Evolutionary conservation across 2,888 invertebrate genomes (phyloP), one percentile per base, ranked within the genome.

Genomic region (Amphipyra berbera): DNA sequence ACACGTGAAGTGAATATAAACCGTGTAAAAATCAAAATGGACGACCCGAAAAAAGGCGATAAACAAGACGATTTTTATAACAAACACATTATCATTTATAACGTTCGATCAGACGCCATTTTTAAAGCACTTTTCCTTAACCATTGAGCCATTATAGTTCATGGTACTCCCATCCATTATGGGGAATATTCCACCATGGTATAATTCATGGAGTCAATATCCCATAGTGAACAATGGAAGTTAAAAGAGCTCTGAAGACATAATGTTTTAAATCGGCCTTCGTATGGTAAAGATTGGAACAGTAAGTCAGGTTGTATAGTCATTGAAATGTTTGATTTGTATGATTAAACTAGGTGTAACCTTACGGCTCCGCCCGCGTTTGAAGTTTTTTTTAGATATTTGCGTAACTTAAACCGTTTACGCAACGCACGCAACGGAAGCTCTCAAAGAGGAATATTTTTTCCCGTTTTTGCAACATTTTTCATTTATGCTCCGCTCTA

Each of bases 131-230:
- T 72, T 67, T 40, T 49, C 53, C 30, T 66, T 61, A 71, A 66
- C 69, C 56, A 38, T 53, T 42, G 15, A 41, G 47, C 72, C 61
- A 67, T 72, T 71, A 71, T 71, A 71, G 71, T 67, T 67, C 73
- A 72, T 56, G 71, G 71, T 58, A 41, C 30, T 48, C 46, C 37
- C 68, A 77, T 77, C 66, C 61, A 74, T 74, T 74, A 68, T 57
- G 50, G 37, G 42, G 27, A 66, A 67, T 66, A 61, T 49, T 60
- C 60, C 37, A 33, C 55, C 37, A 72, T 60, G 64, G 46, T 42
- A 46, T 67, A 66, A 77, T 77, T 77, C 74, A 77, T 77, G 62
- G 60, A 68, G 58, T 74, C 77, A 68, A 74, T 71, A 74, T 71
- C 60, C 57, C 56, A 71, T 65, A 59, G 52, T 68, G 66, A 77